Evolutionary conservation across 92 coral and sea anemone species (phyloP), one percentile per base, ranked within the genome.

Genomic region (Porites cylindrica): DNA sequence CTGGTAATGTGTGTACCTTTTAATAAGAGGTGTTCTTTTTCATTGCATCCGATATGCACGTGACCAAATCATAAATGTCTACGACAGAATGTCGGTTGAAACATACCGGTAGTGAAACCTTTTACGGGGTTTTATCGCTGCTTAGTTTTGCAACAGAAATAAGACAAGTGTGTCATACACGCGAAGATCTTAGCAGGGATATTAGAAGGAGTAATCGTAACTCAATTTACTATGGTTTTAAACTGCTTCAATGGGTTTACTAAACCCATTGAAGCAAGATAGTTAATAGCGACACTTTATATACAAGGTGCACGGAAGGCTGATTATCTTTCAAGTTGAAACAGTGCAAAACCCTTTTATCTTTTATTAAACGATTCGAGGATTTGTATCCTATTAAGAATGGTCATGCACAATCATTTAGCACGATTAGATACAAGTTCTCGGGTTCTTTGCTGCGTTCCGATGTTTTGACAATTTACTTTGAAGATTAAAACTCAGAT

Each of bases 401-500:
- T 38, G 47, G 47, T 5, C 47, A 14, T 56, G 16, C 61, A 56
- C 61, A 10, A 14, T 56, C 61, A 56, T 56, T 56, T 2, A 10
- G 16, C 61, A 56, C 17, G 16, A 56, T 50, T n/a, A 66, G n/a
- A 54, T 12, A 59, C 26, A 16, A 13, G 26, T 54, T 19, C 43
- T 65, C 12, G 12, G 19, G 52, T 69, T 81, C 67, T 81, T 80
- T 56, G 61, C 51, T 81, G 32, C 62, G 53, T 50, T 24, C 32
- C 76, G 20, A 54, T 82, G 79, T 82, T 82, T 61, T 82, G 86
- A 82, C 78, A 72, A 43, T 82, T 60, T 47, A 59, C 78, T 19
- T 62, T 78, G 70, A 19, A 61, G 87, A 83, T 83, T 12, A 47
- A 82, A 72, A 43, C 77, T 70, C 18, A 71, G 78, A 72, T 82